A percentile compares a stretch with the other conserved stretches of the same genome.
phyloP scores from a whole-genome alignment of 2,888 invertebrate genomes.

The Rambutsinella grinnellia region DNA sequence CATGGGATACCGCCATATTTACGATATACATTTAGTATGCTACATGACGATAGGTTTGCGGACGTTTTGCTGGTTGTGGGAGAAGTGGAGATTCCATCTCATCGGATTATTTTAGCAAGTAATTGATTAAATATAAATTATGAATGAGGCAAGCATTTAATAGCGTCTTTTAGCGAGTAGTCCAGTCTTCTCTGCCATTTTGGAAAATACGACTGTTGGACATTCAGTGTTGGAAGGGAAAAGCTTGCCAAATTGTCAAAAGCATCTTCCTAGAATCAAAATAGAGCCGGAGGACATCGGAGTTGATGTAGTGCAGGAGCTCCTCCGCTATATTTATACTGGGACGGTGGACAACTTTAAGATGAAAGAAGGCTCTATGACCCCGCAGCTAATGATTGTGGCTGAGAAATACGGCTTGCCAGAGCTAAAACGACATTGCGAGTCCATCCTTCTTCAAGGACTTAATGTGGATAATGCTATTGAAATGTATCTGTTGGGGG shows the following conservation, averaged over 20 bases:
- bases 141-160: neutral
- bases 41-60: conserved; percentile 57
- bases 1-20: conserved; percentile 54
- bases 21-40: conserved; percentile 52
- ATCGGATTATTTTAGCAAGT: conserved; percentile 62
- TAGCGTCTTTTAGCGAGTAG: conserved; percentile 60
- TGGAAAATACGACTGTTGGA: conserved; percentile 37
- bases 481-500: conserved; percentile 58
- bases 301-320: conserved; percentile 50
- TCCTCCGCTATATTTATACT: conserved; percentile 61
- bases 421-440: conserved; percentile 59
- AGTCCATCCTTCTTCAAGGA: conserved; percentile 45
- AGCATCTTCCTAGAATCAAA: conserved; percentile 19
- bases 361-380: conserved; percentile 27
- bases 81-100: conserved; percentile 55
- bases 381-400: conserved; percentile 43
- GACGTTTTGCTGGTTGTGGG: conserved; percentile 57
- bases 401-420: conserved; percentile 54
- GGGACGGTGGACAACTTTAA: conserved; percentile 56
- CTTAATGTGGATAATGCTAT: conserved; percentile 57
- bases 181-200: conserved; percentile 56
- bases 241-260: conserved; percentile 13
- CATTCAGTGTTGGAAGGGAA: neutral
- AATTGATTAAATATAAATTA: conserved; percentile 12
- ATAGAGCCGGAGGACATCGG: conserved; percentile 26